Evolutionary conservation across 2,888 invertebrate species (phyloP), one percentile per base, ranked within the genome.

Genomic region (Drosophila kanekoi): DNA sequence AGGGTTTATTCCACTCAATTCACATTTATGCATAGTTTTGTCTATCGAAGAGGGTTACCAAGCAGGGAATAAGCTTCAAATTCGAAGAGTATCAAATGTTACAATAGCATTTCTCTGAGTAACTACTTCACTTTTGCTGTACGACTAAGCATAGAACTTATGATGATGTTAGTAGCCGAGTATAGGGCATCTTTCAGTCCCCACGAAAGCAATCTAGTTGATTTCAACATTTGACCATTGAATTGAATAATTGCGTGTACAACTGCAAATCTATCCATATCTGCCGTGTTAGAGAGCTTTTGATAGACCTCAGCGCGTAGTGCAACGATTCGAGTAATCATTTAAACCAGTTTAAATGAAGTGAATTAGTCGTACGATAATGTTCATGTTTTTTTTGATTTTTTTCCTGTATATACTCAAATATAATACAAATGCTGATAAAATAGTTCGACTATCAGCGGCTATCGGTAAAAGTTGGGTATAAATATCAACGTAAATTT

Each of bases 401-500:
- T 9, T 20, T 3, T 11, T 28, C 28, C 2, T 28, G 28, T 11
- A 33, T 14, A 33, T 53, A 41, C 53, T 10, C 33, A 14, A 20
- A 35, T 13, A 48, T 13, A 13, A 20, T 38, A 38, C 20, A 32
- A 53, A 28, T 28, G 37, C 54, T 60, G 62, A 60, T 71, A 66
- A 73, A 57, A 56, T 54, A 44, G 45, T 72, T 38, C 6, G 40
- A 18, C 52, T 66, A 71, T 75, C 72, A 60, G 66, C 18, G 20
- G 33, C 14, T 33, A 69, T 69, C 60, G 28, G 37, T 14, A 8
- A n/a, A 1, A 9, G 11, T n/a, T 40, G 6, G n/a, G 61, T 77
- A 76, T 77, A 76, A 64, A 77, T 78, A 76, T 20, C 14, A 23
- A 35, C 14, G 14, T 4, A 1, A 37, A 43, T 43, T 54, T 32